Evolutionary conservation across 2,888 invertebrate species (phyloP).

Genomic region (Meghimatium bilineatum): DNA sequence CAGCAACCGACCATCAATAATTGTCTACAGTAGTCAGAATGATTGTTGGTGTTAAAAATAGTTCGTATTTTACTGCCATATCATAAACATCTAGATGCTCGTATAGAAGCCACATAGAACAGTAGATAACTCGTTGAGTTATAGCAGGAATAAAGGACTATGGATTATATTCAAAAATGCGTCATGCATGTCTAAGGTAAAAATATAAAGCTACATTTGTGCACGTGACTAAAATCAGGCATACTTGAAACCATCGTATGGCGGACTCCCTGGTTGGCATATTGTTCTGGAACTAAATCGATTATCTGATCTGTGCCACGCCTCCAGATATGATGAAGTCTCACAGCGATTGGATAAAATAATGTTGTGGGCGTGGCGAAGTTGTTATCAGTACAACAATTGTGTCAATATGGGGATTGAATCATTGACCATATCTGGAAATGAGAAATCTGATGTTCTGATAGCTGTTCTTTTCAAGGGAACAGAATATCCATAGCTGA

Average conservation of each 20-base stretch:
- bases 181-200: no score
- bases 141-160: no score
- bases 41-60: no score
- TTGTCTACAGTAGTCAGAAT: no score
- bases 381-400: neutral
- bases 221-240: slow-evolving; percentile 2
- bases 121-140: no score
- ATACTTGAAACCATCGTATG: neutral
- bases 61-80: no score
- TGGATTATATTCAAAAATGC: no score
- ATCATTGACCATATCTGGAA: neutral
- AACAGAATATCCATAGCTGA: no score
- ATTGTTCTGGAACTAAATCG: neutral
- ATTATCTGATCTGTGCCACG: neutral
- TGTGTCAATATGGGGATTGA: slow-evolving; percentile 8
- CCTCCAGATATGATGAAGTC: neutral
- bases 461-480: neutral
- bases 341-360: neutral
- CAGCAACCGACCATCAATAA: no score
- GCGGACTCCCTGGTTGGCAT: neutral
- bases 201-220: no score
- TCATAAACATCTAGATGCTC: no score
- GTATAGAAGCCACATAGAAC: no score
- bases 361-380: neutral
- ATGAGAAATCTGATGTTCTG: neutral